Evolutionary conservation across 2,888 invertebrate genomes (phyloP).

Genomic region (Nomada ferruginata): DNA sequence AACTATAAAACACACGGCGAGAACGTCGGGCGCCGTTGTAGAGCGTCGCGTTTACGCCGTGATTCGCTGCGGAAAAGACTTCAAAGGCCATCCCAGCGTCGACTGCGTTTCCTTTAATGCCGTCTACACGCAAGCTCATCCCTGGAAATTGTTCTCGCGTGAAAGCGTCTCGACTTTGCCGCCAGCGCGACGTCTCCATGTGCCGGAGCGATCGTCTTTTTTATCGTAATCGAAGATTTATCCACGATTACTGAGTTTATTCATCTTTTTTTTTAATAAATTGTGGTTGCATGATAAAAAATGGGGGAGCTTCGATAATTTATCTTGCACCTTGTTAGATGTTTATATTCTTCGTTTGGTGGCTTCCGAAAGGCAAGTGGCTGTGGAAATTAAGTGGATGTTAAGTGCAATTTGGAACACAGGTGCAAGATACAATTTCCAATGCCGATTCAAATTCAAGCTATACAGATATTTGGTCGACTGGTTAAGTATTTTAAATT

Average conservation of each 20-base stretch:
- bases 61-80: constrained; percentile 27
- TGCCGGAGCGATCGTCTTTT: constrained; percentile 21
- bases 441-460: no score
- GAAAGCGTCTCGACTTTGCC: constrained; percentile 24
- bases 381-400: no score
- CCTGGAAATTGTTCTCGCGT: constrained; percentile 40
- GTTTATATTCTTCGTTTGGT: no score
- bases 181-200: neutral
- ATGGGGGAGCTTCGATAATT: no score
- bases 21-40: neutral
- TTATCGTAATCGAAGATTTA: constrained; percentile 1
- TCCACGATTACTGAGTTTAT: neutral
- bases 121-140: constrained; percentile 3
- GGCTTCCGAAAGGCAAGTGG: no score
- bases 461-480: no score
- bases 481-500: no score
- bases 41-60: constrained; percentile 20
- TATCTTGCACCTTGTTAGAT: no score
- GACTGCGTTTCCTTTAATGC: constrained; percentile 32
- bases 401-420: no score
- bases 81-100: constrained; percentile 40
- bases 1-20: constrained; percentile 10
- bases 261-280: neutral
- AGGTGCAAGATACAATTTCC: no score
- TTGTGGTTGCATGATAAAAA: no score